Evolutionary conservation across 2,113 vertebrate genomes (phyloP), one percentile per base, ranked within the genome.

Genomic region (Glaucomys volans): DNA sequence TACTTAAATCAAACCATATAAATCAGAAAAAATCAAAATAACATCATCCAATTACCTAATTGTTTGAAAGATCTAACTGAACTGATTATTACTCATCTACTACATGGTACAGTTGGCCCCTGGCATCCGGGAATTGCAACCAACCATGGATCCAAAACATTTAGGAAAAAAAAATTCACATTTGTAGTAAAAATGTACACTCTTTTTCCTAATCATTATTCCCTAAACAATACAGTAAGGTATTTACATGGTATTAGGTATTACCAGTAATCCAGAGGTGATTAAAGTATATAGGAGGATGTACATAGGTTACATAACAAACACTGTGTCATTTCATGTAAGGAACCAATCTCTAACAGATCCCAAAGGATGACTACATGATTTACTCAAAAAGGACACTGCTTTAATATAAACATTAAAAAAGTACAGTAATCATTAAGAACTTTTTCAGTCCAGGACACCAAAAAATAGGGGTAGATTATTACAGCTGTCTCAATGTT

Each of bases 351-450:
- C 42, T 42, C 26, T 54, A 42, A 57, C 18, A 77, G 26, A 77
- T 20, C 28, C 22, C 5, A 77, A 26, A 7, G 20, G 13, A 50
- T 17, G 26, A 22, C 9, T 57, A 75, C 22, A 95, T 74, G 80
- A 86, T 52, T 95, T 95, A 83, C 11, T 40, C 67, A 83, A 80
- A 95, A 87, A 50, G 4, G 13, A 76, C 9, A 69, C 14, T 37
- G 72, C 67, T 79, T 94, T 86, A 94, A 96, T 72, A 54, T 62
- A 88, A 93, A 35, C 17, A 64, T 42, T 90, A 84, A 57, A 57
- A 79, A 90, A 88, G 47, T 69, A 82, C 67, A 91, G 62, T 71
- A 62, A 42, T 83, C 44, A 88, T 64, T 59, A 47, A 82, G 62
- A 91, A 83, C 50, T 62, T 74, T 87, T 66, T 93, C 47, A 95